Evolutionary conservation across 2,888 invertebrate species (phyloP).

Genomic region (Patella depressa): DNA sequence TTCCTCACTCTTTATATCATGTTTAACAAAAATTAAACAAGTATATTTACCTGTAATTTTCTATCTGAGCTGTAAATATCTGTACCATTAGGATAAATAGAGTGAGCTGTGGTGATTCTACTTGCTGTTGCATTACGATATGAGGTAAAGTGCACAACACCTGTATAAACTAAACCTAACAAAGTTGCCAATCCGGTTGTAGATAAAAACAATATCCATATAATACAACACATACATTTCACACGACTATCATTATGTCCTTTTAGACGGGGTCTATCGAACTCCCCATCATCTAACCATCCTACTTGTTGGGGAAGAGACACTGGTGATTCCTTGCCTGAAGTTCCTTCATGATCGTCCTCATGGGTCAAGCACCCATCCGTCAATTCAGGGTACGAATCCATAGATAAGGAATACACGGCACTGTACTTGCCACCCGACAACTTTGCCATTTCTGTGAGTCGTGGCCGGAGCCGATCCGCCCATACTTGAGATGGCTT

Average conservation of each 20-base stretch:
- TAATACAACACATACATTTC: constrained; percentile 8
- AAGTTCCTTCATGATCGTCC: neutral
- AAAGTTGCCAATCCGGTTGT: neutral
- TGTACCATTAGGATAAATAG: constrained; percentile 10
- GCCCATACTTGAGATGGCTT: constrained; percentile 5
- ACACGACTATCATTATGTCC: constrained; percentile 8
- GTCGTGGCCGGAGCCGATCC: neutral
- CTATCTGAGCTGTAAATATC: neutral
- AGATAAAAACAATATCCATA: constrained; percentile 8
- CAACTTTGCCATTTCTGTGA: neutral
- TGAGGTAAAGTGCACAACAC: neutral
- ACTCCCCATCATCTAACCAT: neutral
- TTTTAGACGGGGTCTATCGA: neutral
- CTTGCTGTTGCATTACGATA: neutral
- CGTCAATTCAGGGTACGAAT: constrained; percentile 2
- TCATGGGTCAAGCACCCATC: constrained; percentile 2
- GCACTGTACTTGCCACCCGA: constrained; percentile 5
- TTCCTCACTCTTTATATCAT: no score
- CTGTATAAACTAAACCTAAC: constrained; percentile 3
- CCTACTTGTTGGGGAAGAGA: neutral
- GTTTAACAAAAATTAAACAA: no score
- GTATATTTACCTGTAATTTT: constrained; percentile 7
- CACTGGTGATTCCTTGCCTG: neutral
- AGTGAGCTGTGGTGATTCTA: neutral
- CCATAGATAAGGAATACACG: constrained; percentile 5